These are phyloP conservation scores for Chionodraco myersi DNA, from an alignment of 2,113 vertebrate genomes.

Conservation along the genomic window DNA sequence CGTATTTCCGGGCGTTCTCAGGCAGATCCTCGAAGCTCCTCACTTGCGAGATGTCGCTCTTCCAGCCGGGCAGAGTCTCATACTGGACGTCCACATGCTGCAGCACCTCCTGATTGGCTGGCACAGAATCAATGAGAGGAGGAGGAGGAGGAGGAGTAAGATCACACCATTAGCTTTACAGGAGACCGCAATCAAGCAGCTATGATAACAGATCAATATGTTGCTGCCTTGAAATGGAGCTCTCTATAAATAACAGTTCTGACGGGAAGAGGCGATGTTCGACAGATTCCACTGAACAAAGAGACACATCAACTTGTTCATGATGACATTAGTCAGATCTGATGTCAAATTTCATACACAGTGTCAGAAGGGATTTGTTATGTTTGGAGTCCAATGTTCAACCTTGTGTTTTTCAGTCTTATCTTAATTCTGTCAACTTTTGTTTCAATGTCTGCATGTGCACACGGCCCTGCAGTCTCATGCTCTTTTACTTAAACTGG, in stretches of 20 bases:
- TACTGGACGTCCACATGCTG: conserved; percentile 96
- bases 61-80: conserved; percentile 94
- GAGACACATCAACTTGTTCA: too few species aligned
- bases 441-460: too few species aligned
- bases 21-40: conserved; percentile 93
- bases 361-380: not conserved
- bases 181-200: not conserved
- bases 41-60: conserved; percentile 89
- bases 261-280: not conserved
- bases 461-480: too few species aligned
- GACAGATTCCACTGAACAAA: not conserved
- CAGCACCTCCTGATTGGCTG: conserved; percentile 98
- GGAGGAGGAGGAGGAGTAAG: not conserved
- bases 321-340: not conserved
- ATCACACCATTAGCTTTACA: conserved; percentile 45
- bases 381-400: too few species aligned
- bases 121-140: not conserved
- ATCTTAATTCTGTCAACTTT: too few species aligned
- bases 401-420: too few species aligned
- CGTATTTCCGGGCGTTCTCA: conserved; percentile 94
- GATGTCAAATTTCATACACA: not conserved
- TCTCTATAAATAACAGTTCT: not conserved
- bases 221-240: not conserved
- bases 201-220: conserved; percentile 28
- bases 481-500: too few species aligned